Evolutionary conservation across 2,797 vertebrate genomes (phyloP), one percentile per base, ranked within the genome.

Genomic region (Craterocephalus amniculus): DNA sequence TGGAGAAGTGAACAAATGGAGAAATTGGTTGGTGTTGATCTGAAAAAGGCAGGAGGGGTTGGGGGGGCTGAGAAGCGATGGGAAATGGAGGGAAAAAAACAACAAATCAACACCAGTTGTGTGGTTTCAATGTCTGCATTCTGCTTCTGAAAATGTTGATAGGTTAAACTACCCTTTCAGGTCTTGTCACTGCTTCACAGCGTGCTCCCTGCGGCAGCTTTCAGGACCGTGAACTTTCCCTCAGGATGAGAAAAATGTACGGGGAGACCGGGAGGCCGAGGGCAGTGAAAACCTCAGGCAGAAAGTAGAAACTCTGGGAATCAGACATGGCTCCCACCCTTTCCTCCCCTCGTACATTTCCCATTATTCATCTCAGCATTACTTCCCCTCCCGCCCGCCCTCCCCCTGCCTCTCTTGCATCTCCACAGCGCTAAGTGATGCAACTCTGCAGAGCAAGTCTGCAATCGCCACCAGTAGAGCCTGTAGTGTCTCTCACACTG

Each of bases 381-480:
- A 26, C 70, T 32, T n/a, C n/a, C n/a, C n/a, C 83, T 48, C 63
- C 29, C 72, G 62, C 74, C 54, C 72, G 62, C 74, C 49, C 22
- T 55, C 74, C 31, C 65, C 67, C 56, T 36, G 64, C 49, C 68
- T 73, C 70, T 70, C 69, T 80, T 63, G 73, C 63, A n/a, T 76
- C 74, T 72, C 62, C 1, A 58, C 70, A 63, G 72, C n/a, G 12
- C 76, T 68, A 83, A 86, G 79, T 92, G 91, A 92, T 91, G 89
- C 85, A 91, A 92, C 83, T 87, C 71, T 83, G 79, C 81, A 61
- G 72, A 66, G 69, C 63, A 16, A 76, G 78, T 58, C 79, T 90
- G 91, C 85, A 90, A 92, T 80, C 73, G 62, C 81, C 79, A 82
- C 83, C 78, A 80, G 76, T 76, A 13, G 76, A 77, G 80, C 58